Percentiles rank a stretch among this genome's conserved stretches.
Evolutionary conservation across 2,888 invertebrate species (phyloP).

Genomic region (Pterostichus niger): DNA sequence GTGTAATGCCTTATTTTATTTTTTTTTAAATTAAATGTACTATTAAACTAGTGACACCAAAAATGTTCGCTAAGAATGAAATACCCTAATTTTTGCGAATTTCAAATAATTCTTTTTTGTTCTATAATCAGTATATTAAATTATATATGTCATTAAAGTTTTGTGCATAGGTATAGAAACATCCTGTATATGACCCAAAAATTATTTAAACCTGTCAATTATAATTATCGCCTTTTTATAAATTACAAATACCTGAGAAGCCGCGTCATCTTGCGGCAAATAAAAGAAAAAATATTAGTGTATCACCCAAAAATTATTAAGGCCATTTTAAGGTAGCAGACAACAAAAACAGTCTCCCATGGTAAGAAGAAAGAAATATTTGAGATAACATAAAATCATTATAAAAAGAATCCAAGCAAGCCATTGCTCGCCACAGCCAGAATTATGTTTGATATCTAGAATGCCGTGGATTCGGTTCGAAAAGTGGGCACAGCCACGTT

Average conservation of each 20-base stretch:
- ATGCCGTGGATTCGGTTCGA: constrained; percentile 53
- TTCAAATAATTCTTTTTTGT: no score
- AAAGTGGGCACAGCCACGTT: constrained; percentile 48
- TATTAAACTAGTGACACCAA: no score
- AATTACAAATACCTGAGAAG: constrained; percentile 7
- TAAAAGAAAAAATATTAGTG: constrained; percentile 25
- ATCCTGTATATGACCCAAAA: no score
- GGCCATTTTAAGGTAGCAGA: constrained; percentile 35
- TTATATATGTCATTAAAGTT: no score
- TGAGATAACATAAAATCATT: constrained; percentile 63
- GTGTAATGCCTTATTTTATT: no score
- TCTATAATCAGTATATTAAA: no score
- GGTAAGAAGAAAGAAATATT: constrained; percentile 60
- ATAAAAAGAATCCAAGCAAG: constrained; percentile 54
- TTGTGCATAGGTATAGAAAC: no score
- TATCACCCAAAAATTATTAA: constrained; percentile 54
- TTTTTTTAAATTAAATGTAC: no score
- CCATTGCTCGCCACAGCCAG: constrained; percentile 53
- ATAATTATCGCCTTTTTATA: constrained; percentile 5
- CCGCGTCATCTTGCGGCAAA: constrained; percentile 16
- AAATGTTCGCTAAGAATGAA: no score
- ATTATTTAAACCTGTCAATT: background rate
- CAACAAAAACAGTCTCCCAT: constrained; percentile 43
- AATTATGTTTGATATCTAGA: constrained; percentile 63
- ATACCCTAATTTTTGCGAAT: no score